These are phyloP conservation scores for Rattus rattus DNA, from an alignment of 2,113 vertebrate genomes.

Conservation along the genomic window DNA sequence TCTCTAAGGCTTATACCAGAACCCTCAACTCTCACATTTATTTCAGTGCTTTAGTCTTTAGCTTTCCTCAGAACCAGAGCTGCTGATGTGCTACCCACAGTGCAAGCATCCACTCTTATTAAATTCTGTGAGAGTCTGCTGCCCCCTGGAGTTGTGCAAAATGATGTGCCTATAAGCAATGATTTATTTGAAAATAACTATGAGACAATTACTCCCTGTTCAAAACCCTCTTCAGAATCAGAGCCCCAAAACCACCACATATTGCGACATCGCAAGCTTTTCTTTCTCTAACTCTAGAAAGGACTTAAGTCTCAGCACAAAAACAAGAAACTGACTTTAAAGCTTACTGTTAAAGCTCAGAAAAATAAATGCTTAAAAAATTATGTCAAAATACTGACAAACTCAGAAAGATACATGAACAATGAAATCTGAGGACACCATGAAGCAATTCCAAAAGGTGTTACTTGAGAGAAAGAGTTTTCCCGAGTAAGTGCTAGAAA, in stretches of 20 bases:
- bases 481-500: not conserved
- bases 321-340: constrained; percentile 39
- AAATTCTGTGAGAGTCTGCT: constrained; percentile 19
- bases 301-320: not conserved
- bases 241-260: not conserved
- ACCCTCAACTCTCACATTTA: not conserved
- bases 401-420: not conserved
- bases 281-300: not conserved
- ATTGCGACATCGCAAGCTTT: not conserved
- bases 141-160: constrained; percentile 74
- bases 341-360: constrained; percentile 19
- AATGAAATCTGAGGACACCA: constrained; percentile 29
- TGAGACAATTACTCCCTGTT: constrained; percentile 5
- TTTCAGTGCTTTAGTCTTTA: not conserved
- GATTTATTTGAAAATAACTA: constrained; percentile 15
- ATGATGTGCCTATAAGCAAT: not conserved
- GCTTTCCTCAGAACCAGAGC: not conserved
- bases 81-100: not conserved
- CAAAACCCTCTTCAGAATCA: constrained; percentile 10
- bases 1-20: not conserved
- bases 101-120: not conserved
- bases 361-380: constrained; percentile 25
- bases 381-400: constrained; percentile 19
- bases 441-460: not conserved
- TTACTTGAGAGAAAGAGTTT: not conserved